Percentiles rank a stretch among this genome's conserved stretches.
phyloP scores from a whole-genome alignment of 2,888 invertebrate species.

The Caenorhabditis parvicauda region DNA sequence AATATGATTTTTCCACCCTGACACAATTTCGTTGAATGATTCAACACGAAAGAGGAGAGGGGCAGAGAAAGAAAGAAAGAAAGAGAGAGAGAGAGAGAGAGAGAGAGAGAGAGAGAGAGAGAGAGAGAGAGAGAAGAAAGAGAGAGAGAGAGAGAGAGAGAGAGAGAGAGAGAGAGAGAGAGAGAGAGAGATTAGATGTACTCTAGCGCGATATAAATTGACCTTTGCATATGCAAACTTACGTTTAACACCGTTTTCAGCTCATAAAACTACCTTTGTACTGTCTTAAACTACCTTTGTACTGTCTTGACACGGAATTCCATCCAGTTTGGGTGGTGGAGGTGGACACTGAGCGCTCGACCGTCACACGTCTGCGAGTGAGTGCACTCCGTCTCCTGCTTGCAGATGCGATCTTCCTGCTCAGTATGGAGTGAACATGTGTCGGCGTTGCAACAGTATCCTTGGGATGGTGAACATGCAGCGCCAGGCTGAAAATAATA shows the following conservation, averaged over 20 bases:
- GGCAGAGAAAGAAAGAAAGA: no score
- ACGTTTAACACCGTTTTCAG: no score
- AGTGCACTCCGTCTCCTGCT: constrained; percentile 58
- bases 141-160: neutral
- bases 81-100: no score
- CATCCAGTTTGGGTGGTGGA: constrained; percentile 80
- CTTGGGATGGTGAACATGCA: constrained; percentile 78
- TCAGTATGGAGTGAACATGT: constrained; percentile 69
- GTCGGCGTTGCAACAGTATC: constrained; percentile 89
- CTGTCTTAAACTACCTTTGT: constrained; percentile 73
- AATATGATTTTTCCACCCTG: neutral
- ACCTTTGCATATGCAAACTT: no score
- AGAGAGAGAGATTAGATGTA: no score
- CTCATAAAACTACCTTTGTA: neutral
- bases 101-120: no score
- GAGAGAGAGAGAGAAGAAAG: neutral
- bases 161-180: no score
- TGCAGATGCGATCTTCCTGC: constrained; percentile 66
- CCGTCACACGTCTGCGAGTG: constrained; percentile 56
- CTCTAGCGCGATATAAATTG: no score
- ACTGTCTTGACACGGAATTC: constrained; percentile 92
- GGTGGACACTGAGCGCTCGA: constrained; percentile 80
- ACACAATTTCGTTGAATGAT: neutral
- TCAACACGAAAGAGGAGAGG: neutral
- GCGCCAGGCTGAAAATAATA: constrained; percentile 30